Evolutionary conservation across 1,140 invertebrate genomes (phyloP).

Genomic region (Meloidogyne floridensis): DNA sequence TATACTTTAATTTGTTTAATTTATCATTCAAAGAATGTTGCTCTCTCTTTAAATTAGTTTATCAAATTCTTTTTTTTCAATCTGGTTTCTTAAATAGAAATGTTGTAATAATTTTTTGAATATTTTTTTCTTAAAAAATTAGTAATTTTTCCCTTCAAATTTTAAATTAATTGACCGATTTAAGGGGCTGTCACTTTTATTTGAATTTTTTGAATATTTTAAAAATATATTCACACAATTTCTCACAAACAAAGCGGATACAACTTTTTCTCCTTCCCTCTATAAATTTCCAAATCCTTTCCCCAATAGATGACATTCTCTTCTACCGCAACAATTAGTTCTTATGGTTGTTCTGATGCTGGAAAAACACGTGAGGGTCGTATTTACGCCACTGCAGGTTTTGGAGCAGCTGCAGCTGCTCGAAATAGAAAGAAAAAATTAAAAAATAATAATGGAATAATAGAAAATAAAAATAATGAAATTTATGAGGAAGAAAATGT

Average conservation of each 20-base stretch:
- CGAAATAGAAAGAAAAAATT: conserved; percentile 13
- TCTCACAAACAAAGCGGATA: neutral
- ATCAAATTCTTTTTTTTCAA: too few relatives aligned
- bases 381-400: conserved; percentile 28
- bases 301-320: neutral
- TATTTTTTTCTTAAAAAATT: too few relatives aligned
- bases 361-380: conserved; percentile 15
- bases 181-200: too few relatives aligned
- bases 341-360: conserved; percentile 15
- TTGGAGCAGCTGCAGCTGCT: conserved; percentile 2
- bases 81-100: too few relatives aligned
- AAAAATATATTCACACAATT: too few relatives aligned
- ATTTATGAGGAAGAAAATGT: neutral
- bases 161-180: too few relatives aligned
- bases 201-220: too few relatives aligned
- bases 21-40: too few relatives aligned
- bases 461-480: neutral
- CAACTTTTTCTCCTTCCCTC: neutral
- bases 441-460: neutral
- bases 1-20: too few relatives aligned
- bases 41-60: too few relatives aligned
- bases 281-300: neutral
- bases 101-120: too few relatives aligned
- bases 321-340: conserved; percentile 12
- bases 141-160: too few relatives aligned